Conservation (phyloP, 2,113 vertebrate species). For the Sebastes fasciatus region DNA sequence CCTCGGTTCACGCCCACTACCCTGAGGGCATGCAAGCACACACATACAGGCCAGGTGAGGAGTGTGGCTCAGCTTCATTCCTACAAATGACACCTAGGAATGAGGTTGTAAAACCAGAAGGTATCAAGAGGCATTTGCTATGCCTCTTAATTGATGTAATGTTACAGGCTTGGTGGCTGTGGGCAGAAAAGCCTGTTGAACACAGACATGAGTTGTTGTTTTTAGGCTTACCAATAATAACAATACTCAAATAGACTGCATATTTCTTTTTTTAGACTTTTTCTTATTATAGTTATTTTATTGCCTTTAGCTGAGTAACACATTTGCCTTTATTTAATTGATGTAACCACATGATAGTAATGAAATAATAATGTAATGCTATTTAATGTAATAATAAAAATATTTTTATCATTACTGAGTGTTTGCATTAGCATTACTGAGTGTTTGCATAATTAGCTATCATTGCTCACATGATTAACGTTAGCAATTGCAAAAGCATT, state of each 20-base stretch:
- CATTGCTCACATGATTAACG: not conserved
- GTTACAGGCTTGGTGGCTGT: not conserved
- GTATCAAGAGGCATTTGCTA: not conserved
- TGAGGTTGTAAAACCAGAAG: constrained; percentile 65
- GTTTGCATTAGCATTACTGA: not conserved
- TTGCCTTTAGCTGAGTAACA: not conserved
- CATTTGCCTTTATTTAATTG: not conserved
- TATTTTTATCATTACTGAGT: too few relatives aligned
- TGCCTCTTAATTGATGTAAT: not conserved
- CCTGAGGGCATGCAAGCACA: constrained; percentile 58
- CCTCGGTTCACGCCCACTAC: constrained; percentile 52
- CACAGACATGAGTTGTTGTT: not conserved
- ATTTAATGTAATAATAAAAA: too few relatives aligned
- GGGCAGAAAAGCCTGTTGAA: constrained; percentile 30
- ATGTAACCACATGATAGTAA: not conserved
- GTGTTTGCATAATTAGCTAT: not conserved
- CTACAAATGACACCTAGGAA: constrained; percentile 41
- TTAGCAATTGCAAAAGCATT: not conserved
- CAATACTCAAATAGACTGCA: not conserved
- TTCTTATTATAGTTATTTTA: not conserved
- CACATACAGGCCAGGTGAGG: constrained; percentile 47
- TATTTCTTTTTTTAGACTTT: not conserved
- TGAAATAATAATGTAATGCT: too few relatives aligned
- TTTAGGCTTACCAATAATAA: not conserved
- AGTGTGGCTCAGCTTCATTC: constrained; percentile 69